These are phyloP conservation scores for Pristionchus pacificus DNA, from an alignment of 1,140 invertebrate species.

Conservation along the genomic window DNA sequence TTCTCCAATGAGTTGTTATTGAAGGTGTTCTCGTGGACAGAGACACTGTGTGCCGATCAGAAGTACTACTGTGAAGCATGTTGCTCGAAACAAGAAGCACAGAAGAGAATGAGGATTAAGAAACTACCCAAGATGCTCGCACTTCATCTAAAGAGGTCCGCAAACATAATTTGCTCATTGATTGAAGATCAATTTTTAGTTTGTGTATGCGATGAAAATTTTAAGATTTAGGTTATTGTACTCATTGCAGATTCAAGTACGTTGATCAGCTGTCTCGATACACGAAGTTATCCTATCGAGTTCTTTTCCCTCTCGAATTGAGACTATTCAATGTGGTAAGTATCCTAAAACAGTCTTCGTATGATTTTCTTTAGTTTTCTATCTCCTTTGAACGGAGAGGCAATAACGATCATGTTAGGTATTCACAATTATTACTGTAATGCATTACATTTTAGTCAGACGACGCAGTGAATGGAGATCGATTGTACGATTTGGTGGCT, in stretches of 20 bases:
- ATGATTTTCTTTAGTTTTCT: slow-evolving; percentile 1
- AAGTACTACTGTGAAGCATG: slow-evolving; percentile 99
- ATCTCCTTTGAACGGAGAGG: no score
- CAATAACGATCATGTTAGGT: no score
- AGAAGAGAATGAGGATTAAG: slow-evolving; percentile 89
- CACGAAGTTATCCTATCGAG: slow-evolving; percentile 96
- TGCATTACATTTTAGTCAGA: slow-evolving; percentile 33
- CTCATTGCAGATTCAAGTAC: slow-evolving; percentile 84
- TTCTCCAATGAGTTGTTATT: no score
- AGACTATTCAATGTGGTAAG: slow-evolving; percentile 93
- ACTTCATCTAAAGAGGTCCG: slow-evolving; percentile 78
- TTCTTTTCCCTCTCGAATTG: slow-evolving; percentile 95
- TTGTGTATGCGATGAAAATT: background rate
- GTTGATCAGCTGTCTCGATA: slow-evolving; percentile 97
- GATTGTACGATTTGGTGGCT: slow-evolving; percentile 93
- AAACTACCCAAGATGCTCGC: slow-evolving; percentile 95
- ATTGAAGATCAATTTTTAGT: no score
- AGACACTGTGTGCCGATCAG: slow-evolving; percentile 59
- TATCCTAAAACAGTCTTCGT: slow-evolving; percentile 37
- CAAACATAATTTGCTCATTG: no score
- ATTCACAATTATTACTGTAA: no score
- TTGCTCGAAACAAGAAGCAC: slow-evolving; percentile 96
- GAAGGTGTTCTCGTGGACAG: background rate
- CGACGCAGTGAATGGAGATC: slow-evolving; percentile 92
- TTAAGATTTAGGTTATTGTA: no score